Evolutionary conservation across 2,888 invertebrate genomes (phyloP), one percentile per base, ranked within the genome.

Genomic region (Andrena flavipes): DNA sequence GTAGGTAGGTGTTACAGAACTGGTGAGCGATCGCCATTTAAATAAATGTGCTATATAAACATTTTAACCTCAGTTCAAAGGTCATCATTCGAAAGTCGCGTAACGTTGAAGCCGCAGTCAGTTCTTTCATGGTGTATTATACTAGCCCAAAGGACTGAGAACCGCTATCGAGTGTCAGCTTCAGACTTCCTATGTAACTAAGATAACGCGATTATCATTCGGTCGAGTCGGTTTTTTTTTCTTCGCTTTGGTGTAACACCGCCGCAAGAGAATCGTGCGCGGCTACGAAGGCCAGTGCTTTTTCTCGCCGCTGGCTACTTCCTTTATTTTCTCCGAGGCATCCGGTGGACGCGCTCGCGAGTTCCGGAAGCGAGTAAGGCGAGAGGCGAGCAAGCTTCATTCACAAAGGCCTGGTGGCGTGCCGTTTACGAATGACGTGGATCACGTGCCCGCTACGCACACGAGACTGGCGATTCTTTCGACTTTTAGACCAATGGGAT

Each of bases 271-370:
- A 54, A 48, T 10, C 60, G 30, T 35, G 49, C 62, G 20, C 64
- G 59, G 62, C 73, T 56, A 30, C 48, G 74, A 69, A 56, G 73
- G 65, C 54, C 76, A 68, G 29, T 83, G 74, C 79, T 87, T 87
- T 86, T 84, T 87, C 85, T 82, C 74, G 84, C 49, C 82, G 79
- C 54, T 80, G 82, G 68, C 79, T 82, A 88, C 88, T 86, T 88
- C 88, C 88, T 88, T 88, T 86, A 87, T 87, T 88, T 88, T 88
- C 80, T 60, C 80, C 26, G 75, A 67, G 79, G 75, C 88, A 88
- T 88, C 88, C 88, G 88, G 88, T 60, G 67, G 80, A 68, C 76
- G 76, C 79, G 85, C 80, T 79, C 70, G 82, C 87, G 72, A 88
- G 85, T 88, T 89, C 89, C 89, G 89, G 86, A 88, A 82, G 82